A percentile compares a stretch with the other conserved stretches of the same genome.
These are phyloP conservation scores for Gasterosteus aculeatus DNA, from an alignment of 2,113 vertebrate genomes.

Conservation along the genomic window DNA sequence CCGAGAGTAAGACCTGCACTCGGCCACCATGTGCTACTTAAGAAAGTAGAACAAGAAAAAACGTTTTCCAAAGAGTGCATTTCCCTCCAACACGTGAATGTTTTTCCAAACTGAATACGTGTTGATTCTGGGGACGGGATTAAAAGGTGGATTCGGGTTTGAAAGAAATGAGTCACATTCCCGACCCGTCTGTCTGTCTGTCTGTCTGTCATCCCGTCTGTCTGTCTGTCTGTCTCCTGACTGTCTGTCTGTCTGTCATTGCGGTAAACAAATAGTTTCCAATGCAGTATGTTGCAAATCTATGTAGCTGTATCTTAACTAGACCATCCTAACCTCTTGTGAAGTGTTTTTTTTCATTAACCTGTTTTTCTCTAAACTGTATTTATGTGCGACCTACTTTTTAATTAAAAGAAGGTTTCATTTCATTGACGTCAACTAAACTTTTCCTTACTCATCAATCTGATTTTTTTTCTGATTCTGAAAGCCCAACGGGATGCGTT, in stretches of 20 bases:
- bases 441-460: not conserved
- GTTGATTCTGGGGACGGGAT: constrained; percentile 44
- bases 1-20: not conserved
- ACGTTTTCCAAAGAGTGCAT: not conserved
- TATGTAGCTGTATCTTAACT: not conserved
- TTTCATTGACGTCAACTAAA: not conserved
- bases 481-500: too few species aligned
- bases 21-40: not conserved
- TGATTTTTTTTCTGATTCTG: not conserved
- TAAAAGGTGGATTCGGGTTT: constrained; percentile 66
- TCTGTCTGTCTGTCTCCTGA: constrained; percentile 64
- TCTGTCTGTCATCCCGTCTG: constrained; percentile 64
- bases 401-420: not conserved
- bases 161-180: constrained; percentile 26
- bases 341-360: not conserved
- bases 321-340: too few species aligned
- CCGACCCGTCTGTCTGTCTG: constrained; percentile 8
- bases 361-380: not conserved
- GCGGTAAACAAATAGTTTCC: not conserved
- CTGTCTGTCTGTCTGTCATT: constrained; percentile 6
- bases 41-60: not conserved
- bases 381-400: not conserved
- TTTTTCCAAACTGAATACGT: not conserved
- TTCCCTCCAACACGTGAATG: not conserved
- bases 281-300: not conserved